Conservation (phyloP, 2,888 invertebrate genomes). For the Baccha elongata region DNA sequence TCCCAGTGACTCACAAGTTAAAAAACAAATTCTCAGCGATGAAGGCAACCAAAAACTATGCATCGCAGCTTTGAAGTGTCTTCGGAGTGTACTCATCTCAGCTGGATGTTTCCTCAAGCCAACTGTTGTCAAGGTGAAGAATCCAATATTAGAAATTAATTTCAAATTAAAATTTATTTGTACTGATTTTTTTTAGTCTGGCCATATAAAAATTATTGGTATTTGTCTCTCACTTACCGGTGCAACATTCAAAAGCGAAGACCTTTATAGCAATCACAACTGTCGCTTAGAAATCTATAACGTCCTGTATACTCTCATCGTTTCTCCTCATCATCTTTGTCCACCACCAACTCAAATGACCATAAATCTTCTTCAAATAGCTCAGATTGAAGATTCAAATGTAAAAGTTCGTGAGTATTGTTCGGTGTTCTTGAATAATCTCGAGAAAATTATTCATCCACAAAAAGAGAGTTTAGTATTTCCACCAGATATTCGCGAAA, state of each 20-base stretch:
- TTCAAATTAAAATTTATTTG: background rate
- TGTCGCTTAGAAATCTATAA: slow-evolving; percentile 76
- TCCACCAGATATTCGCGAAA: slow-evolving; percentile 75
- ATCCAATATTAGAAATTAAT: background rate
- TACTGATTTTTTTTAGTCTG: slow-evolving; percentile 72
- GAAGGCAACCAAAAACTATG: slow-evolving; percentile 75
- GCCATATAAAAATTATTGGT: slow-evolving; percentile 75
- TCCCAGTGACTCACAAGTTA: slow-evolving; percentile 67
- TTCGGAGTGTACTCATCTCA: slow-evolving; percentile 74
- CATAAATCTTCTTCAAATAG: slow-evolving; percentile 74
- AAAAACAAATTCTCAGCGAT: slow-evolving; percentile 74
- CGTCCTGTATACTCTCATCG: slow-evolving; percentile 71
- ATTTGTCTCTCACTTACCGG: slow-evolving; percentile 72
- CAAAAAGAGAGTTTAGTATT: slow-evolving; percentile 77
- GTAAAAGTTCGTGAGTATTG: slow-evolving; percentile 74
- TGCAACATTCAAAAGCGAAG: slow-evolving; percentile 36
- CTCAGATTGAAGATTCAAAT: slow-evolving; percentile 75
- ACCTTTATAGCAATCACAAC: slow-evolving; percentile 74
- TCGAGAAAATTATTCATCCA: slow-evolving; percentile 78
- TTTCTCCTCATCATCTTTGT: slow-evolving; percentile 76
- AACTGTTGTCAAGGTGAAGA: slow-evolving; percentile 74
- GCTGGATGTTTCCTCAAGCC: slow-evolving; percentile 75
- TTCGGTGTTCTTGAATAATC: slow-evolving; percentile 64
- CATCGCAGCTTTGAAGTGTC: slow-evolving; percentile 75
- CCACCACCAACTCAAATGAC: slow-evolving; percentile 77